Conservation (phyloP, 2,888 invertebrate species). For the Agapostemon virescens region DNA sequence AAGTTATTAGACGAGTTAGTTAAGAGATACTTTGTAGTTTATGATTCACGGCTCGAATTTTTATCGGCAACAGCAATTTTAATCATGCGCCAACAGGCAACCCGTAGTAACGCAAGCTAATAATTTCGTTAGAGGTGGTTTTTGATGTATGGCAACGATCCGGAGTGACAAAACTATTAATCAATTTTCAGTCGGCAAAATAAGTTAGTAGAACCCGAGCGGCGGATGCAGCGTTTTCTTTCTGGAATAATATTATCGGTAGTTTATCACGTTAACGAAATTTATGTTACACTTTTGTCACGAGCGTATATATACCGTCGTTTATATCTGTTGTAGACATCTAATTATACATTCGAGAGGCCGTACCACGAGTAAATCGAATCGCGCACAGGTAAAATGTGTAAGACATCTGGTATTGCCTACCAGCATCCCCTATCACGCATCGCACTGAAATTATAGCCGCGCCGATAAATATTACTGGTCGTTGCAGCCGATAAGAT, state of each 20-base stretch:
- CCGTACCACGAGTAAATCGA: conserved; percentile 14
- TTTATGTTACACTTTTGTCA: conserved; percentile 12
- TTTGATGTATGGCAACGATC: conserved; percentile 1
- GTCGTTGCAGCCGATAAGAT: not conserved
- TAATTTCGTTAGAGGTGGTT: not conserved
- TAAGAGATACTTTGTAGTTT: not conserved
- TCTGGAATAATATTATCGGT: not conserved
- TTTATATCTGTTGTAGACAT: conserved; percentile 15
- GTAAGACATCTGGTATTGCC: conserved; percentile 21
- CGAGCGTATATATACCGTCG: not conserved
- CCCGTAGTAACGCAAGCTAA: not conserved
- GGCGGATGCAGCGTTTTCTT: not conserved
- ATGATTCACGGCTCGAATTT: not conserved
- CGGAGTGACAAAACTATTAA: conserved; percentile 4
- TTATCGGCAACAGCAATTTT: not conserved
- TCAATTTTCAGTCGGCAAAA: not conserved
- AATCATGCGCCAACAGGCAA: conserved; percentile 2
- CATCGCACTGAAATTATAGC: conserved; percentile 16
- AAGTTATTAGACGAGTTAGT: conserved; percentile 1
- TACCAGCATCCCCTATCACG: conserved; percentile 27
- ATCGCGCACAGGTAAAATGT: not conserved
- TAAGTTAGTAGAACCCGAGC: not conserved
- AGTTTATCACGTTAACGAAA: not conserved
- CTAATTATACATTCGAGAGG: conserved; percentile 4
- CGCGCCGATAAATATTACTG: conserved; percentile 1